Conservation (phyloP, 2,113 vertebrate genomes). For the Dasyornis broadbenti region DNA sequence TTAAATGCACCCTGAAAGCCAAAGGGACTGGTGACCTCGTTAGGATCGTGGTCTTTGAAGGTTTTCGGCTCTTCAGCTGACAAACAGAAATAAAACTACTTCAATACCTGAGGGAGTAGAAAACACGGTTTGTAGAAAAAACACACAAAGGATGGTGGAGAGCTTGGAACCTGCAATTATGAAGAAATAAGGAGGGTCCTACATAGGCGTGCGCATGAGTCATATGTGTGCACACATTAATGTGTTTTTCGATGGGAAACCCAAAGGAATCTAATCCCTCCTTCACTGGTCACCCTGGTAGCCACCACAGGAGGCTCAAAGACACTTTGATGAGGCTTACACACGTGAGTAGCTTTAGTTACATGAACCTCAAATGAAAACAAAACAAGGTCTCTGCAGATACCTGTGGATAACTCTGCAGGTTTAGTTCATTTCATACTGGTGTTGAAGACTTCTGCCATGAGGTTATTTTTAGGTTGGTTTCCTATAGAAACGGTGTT, state of each 20-base stretch:
- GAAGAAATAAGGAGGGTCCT: neutral
- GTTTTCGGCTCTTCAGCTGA: neutral
- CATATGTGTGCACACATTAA: accelerated
- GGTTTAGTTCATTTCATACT: neutral
- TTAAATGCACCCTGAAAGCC: neutral
- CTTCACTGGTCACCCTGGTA: neutral
- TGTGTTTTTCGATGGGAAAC: neutral
- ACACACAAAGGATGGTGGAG: neutral
- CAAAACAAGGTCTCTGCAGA: neutral
- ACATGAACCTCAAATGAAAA: neutral
- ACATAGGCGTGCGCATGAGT: neutral
- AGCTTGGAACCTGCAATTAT: neutral
- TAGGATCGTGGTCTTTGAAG: neutral
- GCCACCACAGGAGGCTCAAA: neutral
- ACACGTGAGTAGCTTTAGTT: neutral
- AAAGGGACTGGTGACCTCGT: neutral
- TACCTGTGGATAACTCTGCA: neutral
- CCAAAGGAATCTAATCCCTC: neutral
- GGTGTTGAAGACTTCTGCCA: neutral
- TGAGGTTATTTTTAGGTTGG: neutral
- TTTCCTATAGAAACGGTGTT: neutral
- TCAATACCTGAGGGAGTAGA: neutral
- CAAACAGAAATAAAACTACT: neutral
- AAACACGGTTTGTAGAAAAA: neutral
- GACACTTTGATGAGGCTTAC: neutral